phyloP scores from a whole-genome alignment of 2,888 invertebrate genomes.

The Dexiosoma caninum region DNA sequence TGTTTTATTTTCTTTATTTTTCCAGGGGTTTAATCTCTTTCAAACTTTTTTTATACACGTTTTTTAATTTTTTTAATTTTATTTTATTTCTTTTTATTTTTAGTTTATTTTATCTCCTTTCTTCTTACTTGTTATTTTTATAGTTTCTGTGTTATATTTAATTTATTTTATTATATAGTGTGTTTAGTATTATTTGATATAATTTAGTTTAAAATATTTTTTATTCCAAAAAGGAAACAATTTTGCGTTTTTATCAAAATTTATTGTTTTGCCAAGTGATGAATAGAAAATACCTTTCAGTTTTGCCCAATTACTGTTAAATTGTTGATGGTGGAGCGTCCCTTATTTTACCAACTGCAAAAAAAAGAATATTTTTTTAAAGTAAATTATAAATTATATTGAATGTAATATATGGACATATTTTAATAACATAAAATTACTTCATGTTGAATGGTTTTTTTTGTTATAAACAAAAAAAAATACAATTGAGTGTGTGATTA shows the following conservation, averaged over 20 bases:
- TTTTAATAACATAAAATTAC: too few species aligned
- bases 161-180: constrained; percentile 37
- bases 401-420: too few species aligned
- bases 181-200: constrained; percentile 30
- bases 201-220: constrained; percentile 32
- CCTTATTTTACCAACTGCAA: constrained; percentile 46
- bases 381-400: too few species aligned
- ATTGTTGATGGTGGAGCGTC: constrained; percentile 1
- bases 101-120: constrained; percentile 69
- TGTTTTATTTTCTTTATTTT: too few species aligned
- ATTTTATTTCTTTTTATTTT: constrained; percentile 31
- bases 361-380: neutral
- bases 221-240: constrained; percentile 56
- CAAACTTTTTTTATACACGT: constrained; percentile 52
- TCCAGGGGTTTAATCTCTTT: constrained; percentile 39
- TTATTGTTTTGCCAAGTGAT: constrained; percentile 55
- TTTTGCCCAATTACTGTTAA: constrained; percentile 48
- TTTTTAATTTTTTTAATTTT: constrained; percentile 37
- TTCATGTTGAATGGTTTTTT: too few species aligned
- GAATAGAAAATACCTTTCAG: constrained; percentile 28
- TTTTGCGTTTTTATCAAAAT: constrained; percentile 45
- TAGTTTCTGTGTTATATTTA: constrained; percentile 42
- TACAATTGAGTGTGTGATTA: neutral
- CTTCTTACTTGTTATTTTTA: constrained; percentile 68
- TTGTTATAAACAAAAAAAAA: neutral